phyloP scores from a whole-genome alignment of 1,140 invertebrate species.

The Bursaphelenchus mucronatus region DNA sequence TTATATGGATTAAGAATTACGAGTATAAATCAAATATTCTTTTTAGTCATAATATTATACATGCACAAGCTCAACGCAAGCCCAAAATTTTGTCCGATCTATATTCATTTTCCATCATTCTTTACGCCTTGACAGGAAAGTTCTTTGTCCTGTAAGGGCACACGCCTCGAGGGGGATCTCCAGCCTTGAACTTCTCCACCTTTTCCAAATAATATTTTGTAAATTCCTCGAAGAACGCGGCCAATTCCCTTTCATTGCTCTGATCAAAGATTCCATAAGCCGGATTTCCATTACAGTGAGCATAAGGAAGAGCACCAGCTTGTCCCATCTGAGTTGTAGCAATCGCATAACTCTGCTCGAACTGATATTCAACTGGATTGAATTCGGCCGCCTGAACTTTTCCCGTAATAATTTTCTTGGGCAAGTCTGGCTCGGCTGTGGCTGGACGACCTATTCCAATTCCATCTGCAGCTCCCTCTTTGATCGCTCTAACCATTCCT shows the following conservation, averaged over 20 bases:
- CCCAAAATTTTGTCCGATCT: no score
- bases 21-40: no score
- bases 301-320: conserved; percentile 9
- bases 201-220: no score
- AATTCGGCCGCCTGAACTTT: conserved; percentile 12
- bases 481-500: conserved; percentile 41
- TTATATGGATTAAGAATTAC: no score
- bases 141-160: no score
- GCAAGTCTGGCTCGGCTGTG: conserved; percentile 34
- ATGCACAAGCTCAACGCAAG: no score
- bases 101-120: no score
- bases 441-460: conserved; percentile 43
- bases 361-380: conserved; percentile 23
- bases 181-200: no score
- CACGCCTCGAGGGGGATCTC: no score
- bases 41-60: no score
- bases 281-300: conserved; percentile 11
- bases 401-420: conserved; percentile 21
- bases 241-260: conserved; percentile 4
- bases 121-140: no score
- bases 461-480: conserved; percentile 33
- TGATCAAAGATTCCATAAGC: conserved; percentile 17
- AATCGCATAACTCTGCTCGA: neutral
- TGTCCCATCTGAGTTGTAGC: conserved; percentile 27
- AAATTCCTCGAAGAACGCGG: no score